Conservation (phyloP, 1,140 invertebrate genomes). For the Araneus ventricosus region DNA sequence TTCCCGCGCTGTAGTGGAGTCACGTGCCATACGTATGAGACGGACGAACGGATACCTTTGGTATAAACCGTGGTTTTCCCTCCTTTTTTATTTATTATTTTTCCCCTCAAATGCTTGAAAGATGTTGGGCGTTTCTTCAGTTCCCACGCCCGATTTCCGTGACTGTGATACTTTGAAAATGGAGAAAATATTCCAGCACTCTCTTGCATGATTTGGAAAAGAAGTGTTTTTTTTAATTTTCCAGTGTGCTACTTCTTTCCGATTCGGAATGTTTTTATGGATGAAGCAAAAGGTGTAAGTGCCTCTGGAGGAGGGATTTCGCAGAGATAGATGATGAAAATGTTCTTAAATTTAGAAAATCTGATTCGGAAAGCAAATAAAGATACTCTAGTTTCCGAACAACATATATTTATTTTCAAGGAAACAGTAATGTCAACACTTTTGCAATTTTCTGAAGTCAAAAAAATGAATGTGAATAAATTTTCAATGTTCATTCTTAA, state of each 20-base stretch:
- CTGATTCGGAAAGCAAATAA: too few relatives aligned
- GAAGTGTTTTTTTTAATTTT: background rate
- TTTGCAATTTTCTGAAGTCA: too few relatives aligned
- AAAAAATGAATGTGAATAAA: too few relatives aligned
- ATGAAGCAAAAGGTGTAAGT: background rate
- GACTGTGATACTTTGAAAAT: constrained; percentile 35
- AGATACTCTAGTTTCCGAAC: too few relatives aligned
- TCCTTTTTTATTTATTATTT: background rate
- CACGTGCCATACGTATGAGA: background rate
- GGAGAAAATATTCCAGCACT: background rate
- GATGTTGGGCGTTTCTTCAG: constrained; percentile 49
- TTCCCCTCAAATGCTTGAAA: background rate
- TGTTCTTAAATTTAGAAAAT: too few relatives aligned
- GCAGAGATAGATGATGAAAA: too few relatives aligned
- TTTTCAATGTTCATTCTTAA: too few relatives aligned
- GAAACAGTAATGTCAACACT: too few relatives aligned
- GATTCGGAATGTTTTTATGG: background rate
- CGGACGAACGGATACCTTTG: background rate
- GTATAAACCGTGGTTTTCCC: background rate
- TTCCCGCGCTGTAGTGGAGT: background rate
- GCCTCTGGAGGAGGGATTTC: too few relatives aligned
- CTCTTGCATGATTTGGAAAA: background rate
- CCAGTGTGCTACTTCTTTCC: background rate
- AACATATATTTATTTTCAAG: too few relatives aligned
- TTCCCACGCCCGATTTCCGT: constrained; percentile 59